These are phyloP conservation scores for Apantesis nais DNA, from an alignment of 2,888 invertebrate species.

Conservation along the genomic window DNA sequence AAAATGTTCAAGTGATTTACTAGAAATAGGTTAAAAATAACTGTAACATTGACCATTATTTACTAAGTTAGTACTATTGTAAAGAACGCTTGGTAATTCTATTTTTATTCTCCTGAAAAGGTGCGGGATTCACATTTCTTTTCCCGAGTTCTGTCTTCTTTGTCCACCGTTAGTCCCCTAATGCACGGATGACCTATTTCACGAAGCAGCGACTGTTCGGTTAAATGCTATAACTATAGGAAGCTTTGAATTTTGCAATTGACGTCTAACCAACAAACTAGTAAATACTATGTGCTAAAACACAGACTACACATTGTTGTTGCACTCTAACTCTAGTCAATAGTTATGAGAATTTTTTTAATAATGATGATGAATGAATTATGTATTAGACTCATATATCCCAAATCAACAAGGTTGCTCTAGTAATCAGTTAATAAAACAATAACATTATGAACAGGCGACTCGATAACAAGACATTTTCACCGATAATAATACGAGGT, in stretches of 20 bases:
- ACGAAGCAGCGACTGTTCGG: not conserved
- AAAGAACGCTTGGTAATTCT: no score
- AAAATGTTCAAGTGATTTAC: no score
- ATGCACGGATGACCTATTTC: conserved; percentile 13
- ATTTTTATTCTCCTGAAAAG: no score
- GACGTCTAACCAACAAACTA: not conserved
- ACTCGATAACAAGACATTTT: not conserved
- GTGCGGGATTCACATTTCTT: not conserved
- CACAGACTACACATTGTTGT: not conserved
- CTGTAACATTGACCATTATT: no score
- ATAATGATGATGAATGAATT: not conserved
- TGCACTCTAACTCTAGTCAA: not conserved
- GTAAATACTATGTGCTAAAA: not conserved
- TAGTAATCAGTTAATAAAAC: not conserved
- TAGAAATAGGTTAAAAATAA: no score
- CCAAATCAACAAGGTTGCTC: not conserved
- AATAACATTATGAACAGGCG: not conserved
- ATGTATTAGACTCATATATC: no score
- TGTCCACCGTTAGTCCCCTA: conserved; percentile 2
- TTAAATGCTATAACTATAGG: not conserved
- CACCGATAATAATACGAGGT: not conserved
- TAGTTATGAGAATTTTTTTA: not conserved
- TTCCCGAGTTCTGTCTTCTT: not conserved
- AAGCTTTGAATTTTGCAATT: not conserved
- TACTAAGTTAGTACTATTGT: no score